A percentile compares a stretch with the other conserved stretches of the same genome.
These are phyloP conservation scores for Xenopus laevis DNA, from an alignment of 2,113 vertebrate genomes.

Conservation along the genomic window DNA sequence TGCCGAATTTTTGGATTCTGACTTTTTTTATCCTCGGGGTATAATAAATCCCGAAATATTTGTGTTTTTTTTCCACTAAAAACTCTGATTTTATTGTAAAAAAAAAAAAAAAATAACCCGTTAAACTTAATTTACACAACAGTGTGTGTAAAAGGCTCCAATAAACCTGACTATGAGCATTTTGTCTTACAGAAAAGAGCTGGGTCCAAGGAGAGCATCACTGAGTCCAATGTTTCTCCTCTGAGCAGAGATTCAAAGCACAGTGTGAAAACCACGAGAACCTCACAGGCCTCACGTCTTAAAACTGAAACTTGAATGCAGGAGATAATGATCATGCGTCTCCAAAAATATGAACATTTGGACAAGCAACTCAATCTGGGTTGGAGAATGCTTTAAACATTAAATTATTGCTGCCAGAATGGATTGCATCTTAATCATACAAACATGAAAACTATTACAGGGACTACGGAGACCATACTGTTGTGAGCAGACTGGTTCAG, in stretches of 20 bases:
- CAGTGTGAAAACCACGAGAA: conserved; percentile 69
- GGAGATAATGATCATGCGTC: conserved; percentile 40
- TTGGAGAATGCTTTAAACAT: neutral
- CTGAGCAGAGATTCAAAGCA: conserved; percentile 61
- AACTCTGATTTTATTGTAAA: no score
- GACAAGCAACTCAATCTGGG: neutral
- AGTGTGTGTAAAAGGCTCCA: no score
- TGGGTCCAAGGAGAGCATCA: conserved; percentile 75
- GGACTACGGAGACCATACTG: neutral
- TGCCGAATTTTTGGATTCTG: no score
- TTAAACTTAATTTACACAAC: no score
- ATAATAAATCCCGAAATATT: no score
- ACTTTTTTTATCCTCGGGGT: no score
- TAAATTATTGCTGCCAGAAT: neutral
- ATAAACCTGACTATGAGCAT: no score
- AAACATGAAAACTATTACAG: neutral
- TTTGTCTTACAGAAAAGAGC: conserved; percentile 63
- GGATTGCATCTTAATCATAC: neutral
- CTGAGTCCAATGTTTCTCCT: conserved; percentile 62
- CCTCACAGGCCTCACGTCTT: conserved; percentile 62
- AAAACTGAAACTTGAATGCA: conserved; percentile 72
- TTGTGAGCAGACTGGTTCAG: no score
- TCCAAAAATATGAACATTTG: conserved; percentile 40
- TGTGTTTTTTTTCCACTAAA: no score
- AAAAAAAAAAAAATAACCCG: no score